These are phyloP conservation scores for Portevinia maculata DNA, from an alignment of 2,888 invertebrate genomes.

Conservation along the genomic window DNA sequence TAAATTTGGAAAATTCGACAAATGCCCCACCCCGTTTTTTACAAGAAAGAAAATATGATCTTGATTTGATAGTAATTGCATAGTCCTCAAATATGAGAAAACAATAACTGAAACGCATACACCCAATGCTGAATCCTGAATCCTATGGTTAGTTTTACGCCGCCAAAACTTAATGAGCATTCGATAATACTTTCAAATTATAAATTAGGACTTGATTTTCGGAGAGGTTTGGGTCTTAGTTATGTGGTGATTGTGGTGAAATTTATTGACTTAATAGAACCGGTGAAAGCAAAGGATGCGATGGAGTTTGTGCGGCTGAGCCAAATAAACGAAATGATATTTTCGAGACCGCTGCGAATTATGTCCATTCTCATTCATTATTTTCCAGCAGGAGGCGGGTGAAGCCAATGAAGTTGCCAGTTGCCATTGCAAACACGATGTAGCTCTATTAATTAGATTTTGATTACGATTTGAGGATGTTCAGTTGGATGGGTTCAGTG, in stretches of 20 bases:
- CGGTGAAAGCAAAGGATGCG: conserved; percentile 37
- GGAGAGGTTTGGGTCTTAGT: too few species aligned
- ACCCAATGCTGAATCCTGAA: conserved; percentile 21
- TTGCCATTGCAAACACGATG: conserved; percentile 27
- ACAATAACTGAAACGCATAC: conserved; percentile 1
- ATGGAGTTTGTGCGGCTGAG: conserved; percentile 24
- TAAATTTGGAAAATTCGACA: conserved; percentile 44
- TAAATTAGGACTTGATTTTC: conserved; percentile 51
- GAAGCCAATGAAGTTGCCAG: conserved; percentile 35
- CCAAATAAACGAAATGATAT: conserved; percentile 33
- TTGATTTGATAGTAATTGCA: conserved; percentile 28
- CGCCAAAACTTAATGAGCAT: conserved; percentile 47
- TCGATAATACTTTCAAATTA: conserved; percentile 52
- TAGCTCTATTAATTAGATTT: conserved; percentile 53
- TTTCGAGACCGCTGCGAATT: conserved; percentile 45
- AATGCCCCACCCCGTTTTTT: conserved; percentile 7
- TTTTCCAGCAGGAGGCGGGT: neutral
- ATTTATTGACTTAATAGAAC: conserved; percentile 44
- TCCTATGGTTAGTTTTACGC: conserved; percentile 32
- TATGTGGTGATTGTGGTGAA: conserved; percentile 15
- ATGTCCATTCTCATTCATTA: conserved; percentile 25
- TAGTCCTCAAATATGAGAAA: neutral
- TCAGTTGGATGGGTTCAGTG: conserved; percentile 13
- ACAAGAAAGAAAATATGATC: conserved; percentile 2
- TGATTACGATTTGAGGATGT: conserved; percentile 54